These are phyloP conservation scores for Lycocorax pyrrhopterus DNA, from an alignment of 2,113 vertebrate species.

Conservation along the genomic window DNA sequence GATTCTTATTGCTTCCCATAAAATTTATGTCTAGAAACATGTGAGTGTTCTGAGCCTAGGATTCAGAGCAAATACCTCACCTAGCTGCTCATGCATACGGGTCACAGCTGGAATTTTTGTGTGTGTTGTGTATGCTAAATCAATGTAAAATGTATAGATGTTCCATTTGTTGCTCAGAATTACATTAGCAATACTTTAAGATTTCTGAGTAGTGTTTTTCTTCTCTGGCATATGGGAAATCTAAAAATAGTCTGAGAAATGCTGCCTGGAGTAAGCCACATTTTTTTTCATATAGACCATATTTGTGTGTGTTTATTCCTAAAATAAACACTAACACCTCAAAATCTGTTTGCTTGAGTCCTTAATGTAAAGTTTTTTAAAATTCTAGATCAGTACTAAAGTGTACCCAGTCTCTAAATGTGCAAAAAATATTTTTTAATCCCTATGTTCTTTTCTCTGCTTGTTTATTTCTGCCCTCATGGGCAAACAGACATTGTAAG, in stretches of 20 bases:
- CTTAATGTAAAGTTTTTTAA: neutral
- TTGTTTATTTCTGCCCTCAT: neutral
- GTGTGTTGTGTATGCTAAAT: neutral
- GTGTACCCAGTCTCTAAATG: neutral
- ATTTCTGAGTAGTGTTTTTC: neutral
- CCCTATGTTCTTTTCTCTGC: neutral
- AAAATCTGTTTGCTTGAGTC: neutral
- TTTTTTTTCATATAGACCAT: neutral
- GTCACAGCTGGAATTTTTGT: neutral
- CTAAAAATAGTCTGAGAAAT: neutral
- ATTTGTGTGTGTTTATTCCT: neutral
- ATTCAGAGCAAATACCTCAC: neutral
- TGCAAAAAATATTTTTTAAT: neutral
- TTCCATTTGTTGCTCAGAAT: neutral
- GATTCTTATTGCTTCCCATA: neutral
- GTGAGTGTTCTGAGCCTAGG: neutral
- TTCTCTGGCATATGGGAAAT: neutral
- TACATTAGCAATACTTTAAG: neutral
- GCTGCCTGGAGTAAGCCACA: neutral
- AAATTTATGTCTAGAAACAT: neutral
- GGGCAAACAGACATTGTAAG: neutral
- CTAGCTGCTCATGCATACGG: neutral
- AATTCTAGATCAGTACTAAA: neutral
- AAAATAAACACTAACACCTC: neutral
- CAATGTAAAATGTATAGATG: neutral